Evolutionary conservation across 2,113 vertebrate genomes (phyloP), one percentile per base, ranked within the genome.

Genomic region (Nibea coibor): DNA sequence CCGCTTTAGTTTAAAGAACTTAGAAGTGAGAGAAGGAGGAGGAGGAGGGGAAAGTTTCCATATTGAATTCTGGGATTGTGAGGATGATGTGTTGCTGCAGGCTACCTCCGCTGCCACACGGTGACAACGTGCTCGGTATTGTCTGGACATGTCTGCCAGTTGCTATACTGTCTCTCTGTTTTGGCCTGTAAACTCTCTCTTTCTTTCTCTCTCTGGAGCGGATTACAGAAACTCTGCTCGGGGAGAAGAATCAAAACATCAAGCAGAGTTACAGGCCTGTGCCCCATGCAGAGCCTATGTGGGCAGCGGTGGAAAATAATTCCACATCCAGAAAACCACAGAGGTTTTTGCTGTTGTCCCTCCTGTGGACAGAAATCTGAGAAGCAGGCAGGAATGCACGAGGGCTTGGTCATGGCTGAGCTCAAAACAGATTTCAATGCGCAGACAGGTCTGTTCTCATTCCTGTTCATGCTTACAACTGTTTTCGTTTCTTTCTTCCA

Each of bases 381-480:
- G 92, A 90, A 69, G 89, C 77, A 87, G 80, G n/a, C 64, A 92
- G 87, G 92, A 94, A 93, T 92, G 89, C 35, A 4, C 4, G 53
- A 86, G 83, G 83, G 91, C 83, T 93, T 75, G 91, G 88, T 80
- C 78, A 68, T 73, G 79, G 74, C 80, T 82, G 79, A 86, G 75
- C 78, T 80, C 75, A 50, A 76, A 83, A 67, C 72, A 83, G 82
- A 78, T 84, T 62, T 68, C 51, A 10, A 70, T 79, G 47, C 59
- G 8, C 72, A 85, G 88, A 89, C 92, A 89, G 87, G 93, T 93
- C 87, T 74, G 92, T 90, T 93, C 79, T 92, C 87, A 92, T 93
- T 93, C 92, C 87, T 92, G 51, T 31, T 74, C 69, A 11, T 65
- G 81, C 82, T 75, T 80, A 63, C 75, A 64, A 88, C 82, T 77